These are phyloP conservation scores for Babylonia areolata DNA, from an alignment of 1,140 invertebrate species.

Conservation along the genomic window DNA sequence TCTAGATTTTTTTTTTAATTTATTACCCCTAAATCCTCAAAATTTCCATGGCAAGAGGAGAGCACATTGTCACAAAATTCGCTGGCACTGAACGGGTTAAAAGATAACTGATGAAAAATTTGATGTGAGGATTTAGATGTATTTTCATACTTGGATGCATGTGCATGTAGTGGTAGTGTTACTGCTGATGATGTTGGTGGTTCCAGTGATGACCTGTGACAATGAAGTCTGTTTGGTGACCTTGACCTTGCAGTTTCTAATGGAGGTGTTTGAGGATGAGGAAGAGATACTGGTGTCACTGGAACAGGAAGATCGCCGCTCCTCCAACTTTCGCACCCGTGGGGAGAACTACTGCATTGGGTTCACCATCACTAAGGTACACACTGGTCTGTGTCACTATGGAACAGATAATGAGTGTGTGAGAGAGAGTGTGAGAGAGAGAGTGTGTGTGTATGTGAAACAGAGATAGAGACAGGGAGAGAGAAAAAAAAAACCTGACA, in stretches of 20 bases:
- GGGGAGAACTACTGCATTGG: slow-evolving; percentile 96
- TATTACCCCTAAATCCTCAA: too few species aligned
- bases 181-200: not conserved
- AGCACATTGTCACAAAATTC: too few species aligned
- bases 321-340: slow-evolving; percentile 85
- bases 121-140: too few species aligned
- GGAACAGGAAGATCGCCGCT: slow-evolving; percentile 91
- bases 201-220: not conserved
- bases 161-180: not conserved
- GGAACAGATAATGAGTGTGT: not conserved
- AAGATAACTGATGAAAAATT: too few species aligned
- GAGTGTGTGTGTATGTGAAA: not conserved
- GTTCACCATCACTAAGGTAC: slow-evolving; percentile 92
- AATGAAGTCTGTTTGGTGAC: not conserved
- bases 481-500: not conserved
- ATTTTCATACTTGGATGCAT: not conserved
- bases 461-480: not conserved
- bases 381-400: not conserved
- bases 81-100: too few species aligned
- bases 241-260: slow-evolving; percentile 59
- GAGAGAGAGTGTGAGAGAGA: not conserved
- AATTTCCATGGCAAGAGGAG: too few species aligned
- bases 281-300: slow-evolving; percentile 67
- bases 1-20: too few species aligned
- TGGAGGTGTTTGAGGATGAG: slow-evolving; percentile 61